Percentiles rank a stretch among this genome's conserved stretches.
Conservation (phyloP, 2,797 vertebrate genomes). For the Nothura maculosa region DNA sequence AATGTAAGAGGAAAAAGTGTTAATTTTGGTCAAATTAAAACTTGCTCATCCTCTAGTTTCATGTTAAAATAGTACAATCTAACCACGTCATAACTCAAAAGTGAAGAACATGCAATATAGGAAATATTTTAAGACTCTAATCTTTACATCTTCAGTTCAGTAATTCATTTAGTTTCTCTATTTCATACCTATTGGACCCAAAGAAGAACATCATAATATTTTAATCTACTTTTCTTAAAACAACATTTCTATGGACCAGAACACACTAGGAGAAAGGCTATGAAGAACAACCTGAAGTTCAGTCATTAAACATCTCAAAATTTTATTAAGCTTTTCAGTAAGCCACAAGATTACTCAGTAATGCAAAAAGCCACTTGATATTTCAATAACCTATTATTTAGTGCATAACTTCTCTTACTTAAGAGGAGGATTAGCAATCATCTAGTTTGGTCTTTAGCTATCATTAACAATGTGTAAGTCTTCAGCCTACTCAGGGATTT, state of each 20-base stretch:
- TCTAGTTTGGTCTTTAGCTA: conserved; percentile 19
- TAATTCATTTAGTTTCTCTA: not conserved
- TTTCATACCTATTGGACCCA: not conserved
- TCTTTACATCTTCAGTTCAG: not conserved
- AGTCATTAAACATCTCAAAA: not conserved
- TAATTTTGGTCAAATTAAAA: not conserved
- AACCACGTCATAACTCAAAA: not conserved
- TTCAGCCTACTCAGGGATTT: not conserved
- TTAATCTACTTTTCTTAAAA: not conserved
- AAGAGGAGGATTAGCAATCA: not conserved
- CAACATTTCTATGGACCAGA: not conserved
- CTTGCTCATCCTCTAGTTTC: not conserved
- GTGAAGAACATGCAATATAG: fast-evolving
- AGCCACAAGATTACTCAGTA: not conserved
- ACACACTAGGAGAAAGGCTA: not conserved
- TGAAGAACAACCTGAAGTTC: not conserved
- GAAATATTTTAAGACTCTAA: not conserved
- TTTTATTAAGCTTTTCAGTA: not conserved
- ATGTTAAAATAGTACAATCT: not conserved
- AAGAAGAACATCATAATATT: not conserved
- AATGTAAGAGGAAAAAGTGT: not conserved
- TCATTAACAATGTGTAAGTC: conserved; percentile 9
- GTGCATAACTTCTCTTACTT: not conserved
- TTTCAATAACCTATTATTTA: not conserved
- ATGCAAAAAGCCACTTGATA: not conserved